Evolutionary conservation across 2,797 vertebrate species (phyloP).

Genomic region (Antennarius maculatus): DNA sequence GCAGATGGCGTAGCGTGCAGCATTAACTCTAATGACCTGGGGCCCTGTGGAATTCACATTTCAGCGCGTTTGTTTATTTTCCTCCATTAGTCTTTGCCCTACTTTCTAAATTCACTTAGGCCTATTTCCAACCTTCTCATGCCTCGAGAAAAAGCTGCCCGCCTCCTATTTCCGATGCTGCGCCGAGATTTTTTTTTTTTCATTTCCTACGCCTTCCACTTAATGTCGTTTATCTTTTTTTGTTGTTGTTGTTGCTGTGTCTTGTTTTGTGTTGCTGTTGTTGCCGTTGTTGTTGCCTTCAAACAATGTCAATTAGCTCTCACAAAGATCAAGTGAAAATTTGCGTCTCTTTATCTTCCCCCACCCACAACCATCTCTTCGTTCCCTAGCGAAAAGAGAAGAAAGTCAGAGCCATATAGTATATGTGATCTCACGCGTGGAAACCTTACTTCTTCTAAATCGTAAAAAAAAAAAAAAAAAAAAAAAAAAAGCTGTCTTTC

Average conservation of each 20-base stretch:
- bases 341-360: constrained; percentile 44
- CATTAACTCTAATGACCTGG: constrained; percentile 90
- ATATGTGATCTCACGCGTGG: constrained; percentile 44
- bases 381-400: constrained; percentile 43
- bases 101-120: constrained; percentile 83
- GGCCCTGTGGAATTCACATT: constrained; percentile 84
- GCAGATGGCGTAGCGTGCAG: constrained; percentile 89
- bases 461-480: constrained; percentile 8
- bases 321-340: constrained; percentile 49
- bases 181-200: constrained; percentile 17
- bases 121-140: constrained; percentile 71
- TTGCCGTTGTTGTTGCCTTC: constrained; percentile 30
- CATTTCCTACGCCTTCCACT: constrained; percentile 45
- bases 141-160: constrained; percentile 60
- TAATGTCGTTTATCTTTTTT: constrained; percentile 60
- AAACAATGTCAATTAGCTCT: constrained; percentile 68
- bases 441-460: constrained; percentile 43
- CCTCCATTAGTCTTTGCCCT: constrained; percentile 84
- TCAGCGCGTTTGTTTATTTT: constrained; percentile 83
- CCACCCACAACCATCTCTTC: constrained; percentile 33
- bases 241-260: constrained; percentile 19
- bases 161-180: constrained; percentile 40
- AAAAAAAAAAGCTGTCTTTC: constrained; percentile 29
- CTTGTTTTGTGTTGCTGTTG: constrained; percentile 23
- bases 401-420: constrained; percentile 18